Conservation (phyloP, 1,140 invertebrate genomes). For the Sinonovacula constricta region DNA sequence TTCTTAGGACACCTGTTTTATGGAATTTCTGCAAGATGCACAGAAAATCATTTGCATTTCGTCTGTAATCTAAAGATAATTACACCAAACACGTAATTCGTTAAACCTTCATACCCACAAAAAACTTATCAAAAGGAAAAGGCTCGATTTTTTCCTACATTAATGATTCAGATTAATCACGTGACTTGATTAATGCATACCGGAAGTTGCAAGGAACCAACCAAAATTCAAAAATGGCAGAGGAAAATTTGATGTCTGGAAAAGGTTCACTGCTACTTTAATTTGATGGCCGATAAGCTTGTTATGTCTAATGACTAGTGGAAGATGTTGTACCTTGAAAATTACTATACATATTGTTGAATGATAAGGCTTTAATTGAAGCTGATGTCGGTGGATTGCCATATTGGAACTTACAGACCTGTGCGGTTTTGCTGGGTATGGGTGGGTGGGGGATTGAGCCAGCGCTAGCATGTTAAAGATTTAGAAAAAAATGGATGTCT, state of each 20-base stretch:
- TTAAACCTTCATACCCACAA: too few relatives aligned
- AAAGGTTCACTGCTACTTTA: slow-evolving; percentile 26
- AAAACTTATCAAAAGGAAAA: too few relatives aligned
- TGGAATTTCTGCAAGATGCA: too few relatives aligned
- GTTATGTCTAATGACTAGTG: slow-evolving; percentile 33
- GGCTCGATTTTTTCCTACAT: too few relatives aligned
- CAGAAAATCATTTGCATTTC: too few relatives aligned
- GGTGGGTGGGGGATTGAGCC: neutral
- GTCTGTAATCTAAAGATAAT: too few relatives aligned
- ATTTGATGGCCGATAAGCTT: slow-evolving; percentile 36
- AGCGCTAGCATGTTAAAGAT: neutral
- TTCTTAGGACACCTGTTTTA: too few relatives aligned
- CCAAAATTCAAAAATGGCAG: slow-evolving; percentile 15
- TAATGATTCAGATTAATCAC: too few relatives aligned
- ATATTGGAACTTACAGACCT: neutral
- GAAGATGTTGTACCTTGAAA: too few relatives aligned
- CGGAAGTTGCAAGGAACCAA: slow-evolving; percentile 7
- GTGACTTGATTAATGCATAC: slow-evolving; percentile 13
- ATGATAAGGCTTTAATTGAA: neutral
- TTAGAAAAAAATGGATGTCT: neutral
- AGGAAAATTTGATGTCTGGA: slow-evolving; percentile 14
- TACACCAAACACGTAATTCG: too few relatives aligned
- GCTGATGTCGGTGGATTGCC: neutral
- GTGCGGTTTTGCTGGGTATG: neutral
- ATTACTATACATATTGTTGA: slow-evolving; percentile 25